Evolutionary conservation across 2,888 invertebrate genomes (phyloP).

Genomic region (Eudasyphora cyanicolor): DNA sequence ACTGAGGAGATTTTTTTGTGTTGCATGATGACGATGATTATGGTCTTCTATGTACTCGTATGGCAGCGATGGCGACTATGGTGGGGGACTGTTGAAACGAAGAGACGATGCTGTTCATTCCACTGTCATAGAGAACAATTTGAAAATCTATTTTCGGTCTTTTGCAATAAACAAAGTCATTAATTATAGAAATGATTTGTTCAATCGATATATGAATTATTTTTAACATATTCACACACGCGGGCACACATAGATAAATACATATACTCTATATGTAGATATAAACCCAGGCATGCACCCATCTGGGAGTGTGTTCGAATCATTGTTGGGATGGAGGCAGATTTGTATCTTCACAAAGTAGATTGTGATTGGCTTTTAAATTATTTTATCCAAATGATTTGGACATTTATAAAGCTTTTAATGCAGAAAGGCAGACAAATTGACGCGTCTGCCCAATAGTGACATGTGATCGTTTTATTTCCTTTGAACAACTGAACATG

Average conservation of each 20-base stretch:
- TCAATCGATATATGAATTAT: constrained; percentile 6
- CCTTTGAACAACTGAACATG: too few relatives aligned
- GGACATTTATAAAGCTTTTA: neutral
- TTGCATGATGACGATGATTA: neutral
- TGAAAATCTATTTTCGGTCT: constrained; percentile 6
- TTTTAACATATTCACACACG: neutral
- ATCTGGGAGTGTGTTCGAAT: neutral
- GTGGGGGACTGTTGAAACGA: neutral
- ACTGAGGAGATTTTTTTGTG: neutral
- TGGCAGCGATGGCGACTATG: neutral
- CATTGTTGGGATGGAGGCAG: neutral
- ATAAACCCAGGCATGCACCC: too few relatives aligned
- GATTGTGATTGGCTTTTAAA: neutral
- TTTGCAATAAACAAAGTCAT: constrained; percentile 18
- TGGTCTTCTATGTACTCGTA: too few relatives aligned
- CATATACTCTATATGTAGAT: too few relatives aligned
- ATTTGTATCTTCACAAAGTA: neutral
- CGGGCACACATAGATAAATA: neutral
- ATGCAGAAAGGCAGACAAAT: neutral
- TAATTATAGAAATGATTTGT: constrained; percentile 34
- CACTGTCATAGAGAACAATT: neutral
- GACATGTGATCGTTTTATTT: neutral
- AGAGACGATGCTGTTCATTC: neutral
- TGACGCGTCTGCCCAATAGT: neutral
- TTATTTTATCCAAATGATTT: neutral